phyloP scores from a whole-genome alignment of 2,888 invertebrate species.

The Cecidostiba fungosa region DNA sequence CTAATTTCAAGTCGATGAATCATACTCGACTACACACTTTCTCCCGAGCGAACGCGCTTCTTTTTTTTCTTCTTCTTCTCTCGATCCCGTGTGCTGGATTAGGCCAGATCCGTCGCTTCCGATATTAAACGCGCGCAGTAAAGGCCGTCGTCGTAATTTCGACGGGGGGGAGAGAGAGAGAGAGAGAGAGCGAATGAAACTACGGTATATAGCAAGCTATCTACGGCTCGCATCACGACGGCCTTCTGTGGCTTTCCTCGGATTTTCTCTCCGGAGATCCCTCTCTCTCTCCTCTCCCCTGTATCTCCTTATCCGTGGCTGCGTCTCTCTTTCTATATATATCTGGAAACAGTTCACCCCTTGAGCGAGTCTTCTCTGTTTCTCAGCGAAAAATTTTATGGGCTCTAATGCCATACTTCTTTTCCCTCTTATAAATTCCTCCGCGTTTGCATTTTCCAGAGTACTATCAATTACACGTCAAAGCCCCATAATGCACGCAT shows the following conservation, averaged over 20 bases:
- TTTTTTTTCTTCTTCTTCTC: background rate
- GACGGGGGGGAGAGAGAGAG: background rate
- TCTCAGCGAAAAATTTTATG: slow-evolving; percentile 15
- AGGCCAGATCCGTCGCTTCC: slow-evolving; percentile 27
- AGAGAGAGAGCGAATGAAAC: slow-evolving; percentile 28
- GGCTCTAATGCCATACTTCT: background rate
- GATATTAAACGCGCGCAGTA: slow-evolving; percentile 13
- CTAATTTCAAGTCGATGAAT: slow-evolving; percentile 40
- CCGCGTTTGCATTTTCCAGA: slow-evolving; percentile 10
- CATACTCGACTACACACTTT: background rate
- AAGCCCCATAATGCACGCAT: background rate
- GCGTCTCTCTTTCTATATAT: slow-evolving; percentile 17
- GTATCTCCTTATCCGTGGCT: background rate
- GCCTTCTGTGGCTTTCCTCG: slow-evolving; percentile 21
- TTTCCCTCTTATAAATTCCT: background rate
- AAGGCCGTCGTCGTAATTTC: slow-evolving; percentile 28
- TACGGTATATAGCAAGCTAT: slow-evolving; percentile 34
- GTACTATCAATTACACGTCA: background rate
- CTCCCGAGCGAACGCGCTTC: background rate
- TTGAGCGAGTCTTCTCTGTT: background rate
- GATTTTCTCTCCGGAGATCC: slow-evolving; percentile 19
- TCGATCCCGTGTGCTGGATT: background rate
- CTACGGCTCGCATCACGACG: slow-evolving; percentile 8
- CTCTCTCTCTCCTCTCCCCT: no score
- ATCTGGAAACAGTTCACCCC: slow-evolving; percentile 6